Evolutionary conservation across 2,113 vertebrate species (phyloP), one percentile per base, ranked within the genome.

Genomic region (Fukomys damarensis): DNA sequence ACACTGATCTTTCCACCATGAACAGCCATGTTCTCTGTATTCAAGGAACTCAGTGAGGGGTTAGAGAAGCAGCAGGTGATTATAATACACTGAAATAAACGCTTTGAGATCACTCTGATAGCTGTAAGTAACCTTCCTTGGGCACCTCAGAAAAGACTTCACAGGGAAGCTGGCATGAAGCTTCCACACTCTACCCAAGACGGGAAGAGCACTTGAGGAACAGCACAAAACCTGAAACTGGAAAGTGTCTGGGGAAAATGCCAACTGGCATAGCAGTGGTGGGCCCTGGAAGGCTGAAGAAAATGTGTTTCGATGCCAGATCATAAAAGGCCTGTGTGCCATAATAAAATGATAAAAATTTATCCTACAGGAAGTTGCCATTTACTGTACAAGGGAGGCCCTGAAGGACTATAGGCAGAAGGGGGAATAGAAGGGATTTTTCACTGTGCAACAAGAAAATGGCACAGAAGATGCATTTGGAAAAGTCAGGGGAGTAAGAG

Each of bases 1-100:
- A 0, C 24, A 70, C 24, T 61, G 8, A 66, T 41, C 16, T 19
- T 30, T 41, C 24, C 12, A 52, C 17, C 10, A 81, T 65, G 59
- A 91, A 68, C 5, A 80, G 8, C 26, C 63, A 38, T 14, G 8
- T 52, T 80, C 80, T 84, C 58, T 86, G 43, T 61, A 65, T 49
- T 81, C 41, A 74, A 86, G 43, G 22, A 92, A 58, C 4, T 28
- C 56, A 56, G 2, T 14, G 3, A 95, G 19, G 81, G 35, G 32
- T 24, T 41, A 35, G 43, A 88, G 95, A 91, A 30, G 82, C 93
- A 91, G 30, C 30, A 68, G 93, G 52, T 77, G 72, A 94, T 63
- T 68, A 20, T 22, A 86, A 86, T 56, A 63, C 20, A 66, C 26
- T 77, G 22, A 70, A 94, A 43, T 59, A 49, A 80, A 19, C 88